Evolutionary conservation across 2,797 vertebrate genomes (phyloP), one percentile per base, ranked within the genome.

Genomic region (Notolepis coatsorum): DNA sequence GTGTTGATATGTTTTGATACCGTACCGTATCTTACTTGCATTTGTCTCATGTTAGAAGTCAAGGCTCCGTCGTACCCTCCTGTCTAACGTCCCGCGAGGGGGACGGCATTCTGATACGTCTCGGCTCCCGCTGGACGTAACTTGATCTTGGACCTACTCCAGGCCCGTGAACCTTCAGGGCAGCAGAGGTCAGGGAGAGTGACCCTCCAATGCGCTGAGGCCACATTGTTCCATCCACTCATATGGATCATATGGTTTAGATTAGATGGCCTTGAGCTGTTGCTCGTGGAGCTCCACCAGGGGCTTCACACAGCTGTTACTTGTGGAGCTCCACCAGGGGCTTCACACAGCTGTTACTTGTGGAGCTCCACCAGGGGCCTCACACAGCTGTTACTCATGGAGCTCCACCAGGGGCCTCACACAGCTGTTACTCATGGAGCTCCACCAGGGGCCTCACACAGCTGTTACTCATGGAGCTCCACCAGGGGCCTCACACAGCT

Each of bases 101-200:
- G 47, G 2, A 61, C 63, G 52, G 53, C 24, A 68, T 80, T 77
- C 67, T 49, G 78, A 88, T 86, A 77, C 68, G 31, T 35, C 51
- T 57, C 37, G 54, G 61, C 58, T 87, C 83, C 73, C 68, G 71
- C 64, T 70, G 41, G 64, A 75, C 68, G 82, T 80, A 90, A 90
- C 81, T 84, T 73, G 79, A 88, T 81, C 74, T 83, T 72, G 54
- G 63, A 73, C 78, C 78, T 70, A 87, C 76, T 83, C 73, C 71
- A 82, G 75, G 62, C 66, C 60, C 67, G 41, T 68, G 79, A 85
- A 88, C 77, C 77, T 68, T 42, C 0, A 80, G 81, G 78, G 75
- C 77, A 79, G 55, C 55, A 45, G 61, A 85, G 81, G 83, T 80
- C 80, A 86, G 48, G 52, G 61, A 81, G n/a, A 62, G 64, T 70